Evolutionary conservation across 2,113 vertebrate genomes (phyloP), one percentile per base, ranked within the genome.

Genomic region (Fukomys damarensis): DNA sequence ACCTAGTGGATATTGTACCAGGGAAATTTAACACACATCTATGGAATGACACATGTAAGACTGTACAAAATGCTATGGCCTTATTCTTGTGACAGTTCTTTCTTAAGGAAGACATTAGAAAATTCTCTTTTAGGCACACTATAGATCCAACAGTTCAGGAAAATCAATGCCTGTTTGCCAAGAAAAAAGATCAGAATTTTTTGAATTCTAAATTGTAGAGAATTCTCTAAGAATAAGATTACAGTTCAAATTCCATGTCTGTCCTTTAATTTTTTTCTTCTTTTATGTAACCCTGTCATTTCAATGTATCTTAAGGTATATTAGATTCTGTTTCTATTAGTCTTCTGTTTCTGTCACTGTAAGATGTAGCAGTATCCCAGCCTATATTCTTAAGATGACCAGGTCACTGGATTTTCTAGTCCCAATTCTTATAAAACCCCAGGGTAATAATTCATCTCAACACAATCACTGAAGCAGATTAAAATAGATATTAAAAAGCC

Each of bases 211-310:
- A 80, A 35, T 56, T 58, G 32, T 3, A 80, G 41, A 43, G 30
- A 88, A 84, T 56, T 91, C 17, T 81, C 28, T 80, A 88, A 70
- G 38, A 94, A 66, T 80, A 52, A 86, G 92, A 81, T 74, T 35
- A 43, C 22, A 43, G 41, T 22, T 94, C 61, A 20, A 32, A 63
- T 83, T 89, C 83, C 43, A 68, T 24, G 32, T 32, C 80, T 43
- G 26, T 49, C 35, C 65, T 86, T 61, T 56, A 82, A 58, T 17
- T 28, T 59, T 17, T 56, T 70, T 92, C 43, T 43, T 92, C 80
- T 87, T 38, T 22, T 41, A 87, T 10, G 52, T 65, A 68, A 35
- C 24, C 28, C 19, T 12, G 7, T 68, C 41, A 59, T 66, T 88
- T 80, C 58, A 76, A 61, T 17, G 38, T 8, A 14, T 72, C 63